These are phyloP conservation scores for Zaprionus africanus DNA, from an alignment of 1,140 invertebrate genomes.

Conservation along the genomic window DNA sequence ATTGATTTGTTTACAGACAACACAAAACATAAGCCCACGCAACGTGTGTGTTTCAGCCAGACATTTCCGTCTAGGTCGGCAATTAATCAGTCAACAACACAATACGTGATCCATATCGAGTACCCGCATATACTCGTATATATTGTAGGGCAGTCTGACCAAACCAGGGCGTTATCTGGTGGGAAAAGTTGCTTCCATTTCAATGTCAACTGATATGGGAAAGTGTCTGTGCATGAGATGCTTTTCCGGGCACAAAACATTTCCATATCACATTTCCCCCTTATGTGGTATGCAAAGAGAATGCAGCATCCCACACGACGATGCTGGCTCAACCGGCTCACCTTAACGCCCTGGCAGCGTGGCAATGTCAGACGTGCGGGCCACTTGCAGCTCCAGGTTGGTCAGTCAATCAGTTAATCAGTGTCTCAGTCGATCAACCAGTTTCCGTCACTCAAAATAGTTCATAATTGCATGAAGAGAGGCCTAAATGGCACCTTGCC, in stretches of 20 bases:
- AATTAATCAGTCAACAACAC: conserved; percentile 59
- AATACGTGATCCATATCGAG: conserved; percentile 1
- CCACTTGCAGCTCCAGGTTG: background rate
- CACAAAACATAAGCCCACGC: conserved; percentile 51
- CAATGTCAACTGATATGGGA: conserved; percentile 33
- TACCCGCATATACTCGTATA: background rate
- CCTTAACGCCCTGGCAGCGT: conserved; percentile 42
- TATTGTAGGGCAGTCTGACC: conserved; percentile 37
- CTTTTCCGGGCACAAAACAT: conserved; percentile 19
- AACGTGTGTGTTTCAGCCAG: conserved; percentile 26
- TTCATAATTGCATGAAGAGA: conserved; percentile 71
- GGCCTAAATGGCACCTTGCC: conserved; percentile 67
- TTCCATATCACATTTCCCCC: conserved; percentile 34
- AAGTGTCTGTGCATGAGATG: conserved; percentile 17
- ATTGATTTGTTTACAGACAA: conserved; percentile 65
- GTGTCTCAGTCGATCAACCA: conserved; percentile 36
- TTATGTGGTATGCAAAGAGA: background rate
- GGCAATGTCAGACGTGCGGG: conserved; percentile 28
- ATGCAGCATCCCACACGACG: conserved; percentile 31
- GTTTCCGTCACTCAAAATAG: conserved; percentile 68
- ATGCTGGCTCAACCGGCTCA: conserved; percentile 15
- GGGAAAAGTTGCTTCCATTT: background rate
- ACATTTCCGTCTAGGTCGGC: conserved; percentile 48
- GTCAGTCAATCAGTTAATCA: conserved; percentile 41
- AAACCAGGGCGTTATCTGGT: conserved; percentile 35